Evolutionary conservation across 2,888 invertebrate genomes (phyloP).

Genomic region (Conus canariensis): DNA sequence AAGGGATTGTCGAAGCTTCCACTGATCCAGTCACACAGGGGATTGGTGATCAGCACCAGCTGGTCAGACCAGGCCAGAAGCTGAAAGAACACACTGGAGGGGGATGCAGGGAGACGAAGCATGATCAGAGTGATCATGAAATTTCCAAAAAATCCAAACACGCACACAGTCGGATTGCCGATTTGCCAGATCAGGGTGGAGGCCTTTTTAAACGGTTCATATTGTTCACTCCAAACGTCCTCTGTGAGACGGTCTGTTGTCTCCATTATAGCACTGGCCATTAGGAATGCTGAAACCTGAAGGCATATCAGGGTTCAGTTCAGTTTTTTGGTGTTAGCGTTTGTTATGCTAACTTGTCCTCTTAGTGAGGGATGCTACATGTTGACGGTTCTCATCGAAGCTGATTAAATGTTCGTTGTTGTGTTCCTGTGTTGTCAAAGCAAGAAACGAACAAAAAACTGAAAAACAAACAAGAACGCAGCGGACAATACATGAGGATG

Average conservation of each 20-base stretch:
- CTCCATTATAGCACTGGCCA: too few species aligned
- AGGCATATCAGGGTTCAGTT: neutral
- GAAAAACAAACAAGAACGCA: too few species aligned
- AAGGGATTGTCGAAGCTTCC: too few species aligned
- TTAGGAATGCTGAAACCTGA: too few species aligned
- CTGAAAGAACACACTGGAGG: neutral
- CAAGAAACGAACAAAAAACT: too few species aligned
- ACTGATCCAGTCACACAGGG: neutral
- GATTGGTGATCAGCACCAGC: neutral
- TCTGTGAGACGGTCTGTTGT: too few species aligned
- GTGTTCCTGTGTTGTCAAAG: too few species aligned
- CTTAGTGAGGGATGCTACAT: too few species aligned
- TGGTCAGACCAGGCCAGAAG: neutral
- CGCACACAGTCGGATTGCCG: neutral
- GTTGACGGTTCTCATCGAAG: neutral
- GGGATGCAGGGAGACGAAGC: neutral
- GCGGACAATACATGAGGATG: too few species aligned
- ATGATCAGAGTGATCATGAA: conserved; percentile 3
- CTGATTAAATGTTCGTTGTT: too few species aligned
- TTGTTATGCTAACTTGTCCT: neutral
- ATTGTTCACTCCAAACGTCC: too few species aligned
- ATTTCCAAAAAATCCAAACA: neutral
- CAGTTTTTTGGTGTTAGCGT: neutral
- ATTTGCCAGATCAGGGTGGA: neutral
- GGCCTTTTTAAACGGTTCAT: neutral